phyloP scores from a whole-genome alignment of 2,888 invertebrate species.

The Formica aserva region DNA sequence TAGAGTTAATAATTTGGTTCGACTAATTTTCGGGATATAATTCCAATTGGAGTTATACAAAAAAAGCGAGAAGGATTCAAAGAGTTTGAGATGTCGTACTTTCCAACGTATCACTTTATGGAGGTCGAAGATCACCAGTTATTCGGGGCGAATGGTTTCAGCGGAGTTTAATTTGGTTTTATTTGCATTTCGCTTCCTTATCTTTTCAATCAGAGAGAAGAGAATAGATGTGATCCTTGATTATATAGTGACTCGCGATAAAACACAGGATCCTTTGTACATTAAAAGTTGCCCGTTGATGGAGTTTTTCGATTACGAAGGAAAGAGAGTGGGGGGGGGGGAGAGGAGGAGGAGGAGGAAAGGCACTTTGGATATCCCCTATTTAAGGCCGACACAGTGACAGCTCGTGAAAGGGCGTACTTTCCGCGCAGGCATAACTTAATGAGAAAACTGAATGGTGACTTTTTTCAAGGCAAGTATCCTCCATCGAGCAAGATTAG shows the following conservation, averaged over 20 bases:
- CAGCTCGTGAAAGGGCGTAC: constrained; percentile 52
- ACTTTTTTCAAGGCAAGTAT: constrained; percentile 50
- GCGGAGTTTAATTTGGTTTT: constrained; percentile 38
- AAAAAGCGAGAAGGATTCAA: neutral
- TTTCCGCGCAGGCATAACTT: constrained; percentile 58
- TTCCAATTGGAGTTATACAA: neutral
- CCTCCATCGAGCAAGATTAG: constrained; percentile 39
- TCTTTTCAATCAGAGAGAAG: constrained; percentile 8
- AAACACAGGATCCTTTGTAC: constrained; percentile 7
- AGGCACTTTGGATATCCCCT: constrained; percentile 29
- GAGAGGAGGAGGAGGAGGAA: neutral
- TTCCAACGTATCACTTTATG: constrained; percentile 18
- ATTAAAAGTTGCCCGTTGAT: constrained; percentile 37
- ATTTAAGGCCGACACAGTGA: constrained; percentile 57
- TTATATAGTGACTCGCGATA: constrained; percentile 15
- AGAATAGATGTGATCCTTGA: constrained; percentile 12
- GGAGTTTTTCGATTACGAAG: constrained; percentile 15
- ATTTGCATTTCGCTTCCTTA: constrained; percentile 44
- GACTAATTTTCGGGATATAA: neutral
- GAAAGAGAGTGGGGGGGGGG: too few relatives aligned
- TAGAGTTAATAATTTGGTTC: neutral
- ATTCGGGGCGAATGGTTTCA: constrained; percentile 36
- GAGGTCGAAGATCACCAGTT: constrained; percentile 10
- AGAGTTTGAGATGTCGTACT: neutral
- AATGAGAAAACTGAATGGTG: constrained; percentile 61